Evolutionary conservation across 92 coral and sea anemone genomes (phyloP), one percentile per base, ranked within the genome.

Genomic region (Isaurus tuberculatus): DNA sequence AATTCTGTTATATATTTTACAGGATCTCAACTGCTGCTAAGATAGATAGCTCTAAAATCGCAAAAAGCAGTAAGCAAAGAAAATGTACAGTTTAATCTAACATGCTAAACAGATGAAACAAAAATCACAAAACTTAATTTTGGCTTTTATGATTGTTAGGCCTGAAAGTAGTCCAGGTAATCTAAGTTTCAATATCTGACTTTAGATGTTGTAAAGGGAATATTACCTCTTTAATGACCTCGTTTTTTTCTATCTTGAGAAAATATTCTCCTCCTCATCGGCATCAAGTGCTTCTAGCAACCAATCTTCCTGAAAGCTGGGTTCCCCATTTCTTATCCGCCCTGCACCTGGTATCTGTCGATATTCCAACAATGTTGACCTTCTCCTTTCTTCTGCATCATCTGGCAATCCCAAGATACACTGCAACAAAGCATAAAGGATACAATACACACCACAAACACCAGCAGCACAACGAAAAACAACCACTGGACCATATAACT

Each of bases 401-500:
- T 91, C 97, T 13, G 98, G 99, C 44, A 95, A 85, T 13, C 81
- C 86, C 19, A 94, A 81, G 71, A 97, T 71, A 57, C 95, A 93
- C 44, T 97, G 99, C 44, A 97, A 57, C 71, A 97, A 44, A 0
- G 92, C 90, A 90, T 86, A 92, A 30, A 94, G 74, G 48, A 97
- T 83, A 4, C 92, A 86, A 68, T 97, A 97, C 3, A 92, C 75
- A 14, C 94, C 95, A 73, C 99, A 97, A 28, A 97, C 92, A 15
- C 97, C 99, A 6, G 99, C 97, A 2, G 97, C 99, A 87, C 94
- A 97, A 23, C 95, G 92, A 70, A 97, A 97, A 17, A 97, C 93
- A 19, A 89, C 88, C 20, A 65, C 69, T 13, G 99, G 91, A 5
- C 99, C 98, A 89, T 92, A 94, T 63, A 92, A 91, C 73, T 97